phyloP scores from a whole-genome alignment of 2,888 invertebrate genomes.

The Stenodera caucasica region DNA sequence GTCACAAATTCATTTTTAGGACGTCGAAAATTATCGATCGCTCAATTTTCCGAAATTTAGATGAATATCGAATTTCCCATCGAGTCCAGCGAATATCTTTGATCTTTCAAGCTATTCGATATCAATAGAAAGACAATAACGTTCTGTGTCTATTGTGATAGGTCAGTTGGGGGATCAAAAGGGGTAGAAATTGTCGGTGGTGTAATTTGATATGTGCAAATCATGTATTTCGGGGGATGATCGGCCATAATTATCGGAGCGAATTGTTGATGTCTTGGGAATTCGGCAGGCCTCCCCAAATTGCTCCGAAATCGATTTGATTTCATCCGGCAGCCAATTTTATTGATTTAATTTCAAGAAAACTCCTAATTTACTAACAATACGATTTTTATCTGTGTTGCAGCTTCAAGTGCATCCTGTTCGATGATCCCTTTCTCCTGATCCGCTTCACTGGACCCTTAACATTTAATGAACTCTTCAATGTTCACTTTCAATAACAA shows the following conservation, averaged over 20 bases:
- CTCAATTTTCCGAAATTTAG: too few species aligned
- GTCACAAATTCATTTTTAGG: too few species aligned
- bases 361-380: conserved; percentile 12
- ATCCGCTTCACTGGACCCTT: conserved; percentile 30
- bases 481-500: conserved; percentile 36
- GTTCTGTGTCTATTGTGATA: not conserved
- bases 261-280: too few species aligned
- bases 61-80: conserved; percentile 3
- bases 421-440: conserved; percentile 18
- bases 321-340: too few species aligned
- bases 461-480: conserved; percentile 42
- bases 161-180: conserved; percentile 6
- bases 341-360: not conserved
- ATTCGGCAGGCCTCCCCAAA: too few species aligned
- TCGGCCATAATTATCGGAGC: not conserved
- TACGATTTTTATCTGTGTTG: conserved; percentile 9
- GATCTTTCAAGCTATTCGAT: conserved; percentile 1
- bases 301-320: too few species aligned
- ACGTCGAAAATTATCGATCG: too few species aligned
- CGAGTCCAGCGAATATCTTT: not conserved
- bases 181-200: not conserved
- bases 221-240: too few species aligned
- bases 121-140: not conserved
- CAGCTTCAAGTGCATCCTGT: conserved; percentile 20
- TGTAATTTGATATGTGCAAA: conserved; percentile 2